A percentile compares a stretch with the other conserved stretches of the same genome.
phyloP scores from a whole-genome alignment of 2,888 invertebrate species.

The Ochlodes sylvanus region DNA sequence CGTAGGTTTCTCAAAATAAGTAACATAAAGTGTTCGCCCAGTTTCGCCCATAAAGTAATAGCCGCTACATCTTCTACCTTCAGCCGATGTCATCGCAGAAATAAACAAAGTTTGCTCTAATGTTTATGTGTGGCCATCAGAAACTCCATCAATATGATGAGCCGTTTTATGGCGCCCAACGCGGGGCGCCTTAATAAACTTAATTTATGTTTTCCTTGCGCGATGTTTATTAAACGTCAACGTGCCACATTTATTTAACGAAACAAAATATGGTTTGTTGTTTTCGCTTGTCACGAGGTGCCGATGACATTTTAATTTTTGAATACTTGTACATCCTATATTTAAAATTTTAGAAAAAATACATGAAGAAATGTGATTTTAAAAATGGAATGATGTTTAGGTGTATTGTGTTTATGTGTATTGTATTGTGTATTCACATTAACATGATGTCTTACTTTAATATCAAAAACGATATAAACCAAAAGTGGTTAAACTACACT shows the following conservation, averaged over 20 bases:
- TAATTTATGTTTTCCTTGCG: slow-evolving; percentile 56
- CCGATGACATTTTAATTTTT: slow-evolving; percentile 6
- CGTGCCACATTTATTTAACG: slow-evolving; percentile 33
- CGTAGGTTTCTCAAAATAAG: no score
- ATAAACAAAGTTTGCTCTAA: slow-evolving; percentile 61
- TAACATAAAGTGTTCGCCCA: no score
- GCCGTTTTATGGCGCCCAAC: slow-evolving; percentile 58
- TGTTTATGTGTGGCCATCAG: slow-evolving; percentile 65
- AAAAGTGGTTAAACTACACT: background rate
- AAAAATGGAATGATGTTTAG: no score
- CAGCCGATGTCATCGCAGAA: slow-evolving; percentile 30
- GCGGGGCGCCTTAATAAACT: slow-evolving; percentile 57
- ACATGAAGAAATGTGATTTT: no score
- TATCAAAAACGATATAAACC: no score
- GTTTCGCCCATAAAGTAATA: no score
- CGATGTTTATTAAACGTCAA: slow-evolving; percentile 49
- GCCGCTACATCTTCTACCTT: slow-evolving; percentile 14
- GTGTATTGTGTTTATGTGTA: background rate
- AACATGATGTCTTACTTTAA: no score
- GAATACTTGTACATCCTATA: no score
- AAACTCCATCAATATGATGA: slow-evolving; percentile 60
- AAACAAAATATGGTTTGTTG: slow-evolving; percentile 29
- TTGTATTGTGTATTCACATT: no score
- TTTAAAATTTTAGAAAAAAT: no score
- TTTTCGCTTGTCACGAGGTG: background rate